Evolutionary conservation across 2,888 invertebrate genomes (phyloP).

Genomic region (Tetheella fluctuosa): DNA sequence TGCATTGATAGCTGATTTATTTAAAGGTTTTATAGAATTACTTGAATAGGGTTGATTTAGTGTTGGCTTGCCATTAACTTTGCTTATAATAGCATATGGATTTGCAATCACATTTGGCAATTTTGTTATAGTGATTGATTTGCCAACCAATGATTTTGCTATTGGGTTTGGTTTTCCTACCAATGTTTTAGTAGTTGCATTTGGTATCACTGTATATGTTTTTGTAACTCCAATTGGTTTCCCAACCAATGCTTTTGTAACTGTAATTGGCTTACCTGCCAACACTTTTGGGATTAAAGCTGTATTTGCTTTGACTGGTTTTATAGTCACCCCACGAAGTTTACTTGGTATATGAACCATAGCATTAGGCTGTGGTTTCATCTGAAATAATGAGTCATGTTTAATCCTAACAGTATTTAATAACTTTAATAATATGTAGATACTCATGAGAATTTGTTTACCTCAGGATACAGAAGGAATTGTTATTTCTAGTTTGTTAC

Average conservation of each 20-base stretch:
- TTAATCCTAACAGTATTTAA: conserved; percentile 7
- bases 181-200: conserved; percentile 31
- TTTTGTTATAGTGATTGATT: conserved; percentile 46
- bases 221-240: background rate
- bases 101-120: conserved; percentile 35
- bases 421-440: no score
- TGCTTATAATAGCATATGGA: conserved; percentile 39
- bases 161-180: background rate
- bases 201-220: background rate
- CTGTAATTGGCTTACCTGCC: background rate
- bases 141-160: conserved; percentile 24
- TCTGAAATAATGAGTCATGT: conserved; percentile 48
- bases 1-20: background rate
- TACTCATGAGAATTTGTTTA: no score
- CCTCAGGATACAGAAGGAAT: no score
- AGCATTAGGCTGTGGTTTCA: conserved; percentile 63
- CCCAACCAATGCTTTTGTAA: conserved; percentile 15
- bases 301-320: conserved; percentile 42
- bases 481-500: no score
- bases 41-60: conserved; percentile 23
- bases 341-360: conserved; percentile 74
- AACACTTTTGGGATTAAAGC: conserved; percentile 33
- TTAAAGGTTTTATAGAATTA: background rate
- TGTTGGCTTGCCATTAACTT: conserved; percentile 36
- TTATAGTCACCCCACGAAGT: conserved; percentile 58